A percentile compares a stretch with the other conserved stretches of the same genome.
Conservation (phyloP, 2,797 vertebrate genomes). For the Columba guinea region DNA sequence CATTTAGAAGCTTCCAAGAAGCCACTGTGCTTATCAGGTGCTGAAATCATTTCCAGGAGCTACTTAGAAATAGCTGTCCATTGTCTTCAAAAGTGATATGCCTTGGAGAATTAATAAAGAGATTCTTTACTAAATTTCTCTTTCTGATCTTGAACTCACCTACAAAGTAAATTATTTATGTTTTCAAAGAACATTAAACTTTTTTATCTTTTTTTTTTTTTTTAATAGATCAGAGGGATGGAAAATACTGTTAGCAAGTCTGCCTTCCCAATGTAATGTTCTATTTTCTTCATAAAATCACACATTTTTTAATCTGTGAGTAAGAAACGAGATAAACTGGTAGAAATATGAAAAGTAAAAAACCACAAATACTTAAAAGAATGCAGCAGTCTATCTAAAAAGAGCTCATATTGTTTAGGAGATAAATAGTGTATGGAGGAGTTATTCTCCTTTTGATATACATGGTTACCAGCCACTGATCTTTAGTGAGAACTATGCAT, state of each 20-base stretch:
- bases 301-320: not conserved
- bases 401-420: not conserved
- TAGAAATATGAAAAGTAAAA: not conserved
- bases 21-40: not conserved
- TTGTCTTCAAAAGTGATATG: not conserved
- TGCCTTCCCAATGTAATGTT: not conserved
- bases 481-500: not conserved
- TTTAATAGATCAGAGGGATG: not conserved
- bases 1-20: slow-evolving; percentile 43
- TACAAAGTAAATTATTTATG: slow-evolving; percentile 7
- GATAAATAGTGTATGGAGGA: not conserved
- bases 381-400: not conserved
- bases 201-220: not conserved
- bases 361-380: not conserved
- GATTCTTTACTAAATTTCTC: not conserved
- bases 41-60: slow-evolving; percentile 46
- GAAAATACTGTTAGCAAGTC: not conserved
- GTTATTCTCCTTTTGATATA: not conserved
- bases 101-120: slow-evolving; percentile 5
- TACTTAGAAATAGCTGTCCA: slow-evolving; percentile 30
- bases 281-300: not conserved
- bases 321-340: not conserved
- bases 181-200: not conserved
- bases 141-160: slow-evolving; percentile 14
- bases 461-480: not conserved